Base-by-base conservation (phyloP, 2,113 vertebrate genomes). In the Sterrhoptilus dennistouni region DNA sequence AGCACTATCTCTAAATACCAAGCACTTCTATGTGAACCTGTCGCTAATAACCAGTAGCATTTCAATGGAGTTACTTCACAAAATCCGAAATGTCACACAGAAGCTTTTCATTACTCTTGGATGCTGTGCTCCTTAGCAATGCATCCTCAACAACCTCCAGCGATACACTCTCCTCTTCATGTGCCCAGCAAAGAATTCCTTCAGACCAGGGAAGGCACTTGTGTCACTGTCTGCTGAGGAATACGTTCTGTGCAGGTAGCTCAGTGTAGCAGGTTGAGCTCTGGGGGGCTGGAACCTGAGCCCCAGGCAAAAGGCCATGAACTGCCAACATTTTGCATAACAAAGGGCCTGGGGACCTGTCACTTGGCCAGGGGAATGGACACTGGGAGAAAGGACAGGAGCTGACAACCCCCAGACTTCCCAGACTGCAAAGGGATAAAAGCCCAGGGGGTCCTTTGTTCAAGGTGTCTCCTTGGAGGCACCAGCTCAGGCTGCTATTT, bases 361-460 rank as follows among this genome's bases (percentile, higher is more conserved):
- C 19, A 23, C 23, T 9, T 28, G 28, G 33, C 12, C 45, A 38
- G 11, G 20, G 60, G 8, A 82, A 45, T 24, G 38, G 61, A 45
- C 45, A 53, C 16, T 21, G 28, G 53, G 53, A 60, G 24, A 60
- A 31, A 53, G 0, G 0, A 13, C n/a, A 89, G 61, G 44, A 52
- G 29, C 8, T 0, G 0, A 45, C 1, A 8, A 25, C 6, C 6
- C 33, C 38, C 8, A 25, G 24, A 14, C n/a, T n/a, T 45, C 20
- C 28, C 33, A 44, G 31, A 50, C 44, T 66, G 18, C 1, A 6
- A 38, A 7, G 36, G 9, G 8, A 74, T 18, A 60, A 68, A 68
- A 75, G 11, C n/a, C 9, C 5, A 14, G 23, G 11, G 4, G 12
- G 14, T 82, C 53, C 53, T 60, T 38, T n/a, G 10, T n/a, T 68